Evolutionary conservation across 1,140 invertebrate genomes (phyloP).

Genomic region (Pseudomyrmex concolor): DNA sequence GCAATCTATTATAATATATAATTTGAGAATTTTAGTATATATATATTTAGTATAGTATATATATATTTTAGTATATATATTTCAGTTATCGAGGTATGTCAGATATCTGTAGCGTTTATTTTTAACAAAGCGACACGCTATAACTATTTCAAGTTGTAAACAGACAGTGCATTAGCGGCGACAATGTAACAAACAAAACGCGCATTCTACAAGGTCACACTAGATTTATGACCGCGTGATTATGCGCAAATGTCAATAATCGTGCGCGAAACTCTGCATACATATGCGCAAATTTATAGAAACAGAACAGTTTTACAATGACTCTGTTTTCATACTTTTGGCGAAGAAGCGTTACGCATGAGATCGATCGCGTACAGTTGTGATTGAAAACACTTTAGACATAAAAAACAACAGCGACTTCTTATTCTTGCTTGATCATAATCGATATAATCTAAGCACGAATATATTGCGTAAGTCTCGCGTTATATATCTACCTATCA

Average conservation of each 20-base stretch:
- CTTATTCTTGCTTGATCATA: slow-evolving; percentile 9
- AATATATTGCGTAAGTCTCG: slow-evolving; percentile 25
- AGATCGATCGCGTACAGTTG: slow-evolving; percentile 39
- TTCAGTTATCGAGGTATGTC: background rate
- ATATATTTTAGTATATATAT: too few relatives aligned
- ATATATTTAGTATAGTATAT: too few relatives aligned
- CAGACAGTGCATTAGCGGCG: slow-evolving; percentile 7
- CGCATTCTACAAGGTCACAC: slow-evolving; percentile 36
- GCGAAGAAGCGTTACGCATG: slow-evolving; percentile 1
- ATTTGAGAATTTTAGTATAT: too few relatives aligned
- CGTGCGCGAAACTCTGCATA: background rate
- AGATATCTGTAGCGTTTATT: background rate
- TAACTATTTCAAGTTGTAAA: background rate
- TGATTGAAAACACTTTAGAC: background rate
- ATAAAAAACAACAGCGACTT: slow-evolving; percentile 21
- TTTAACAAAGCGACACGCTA: background rate
- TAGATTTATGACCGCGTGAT: slow-evolving; percentile 42
- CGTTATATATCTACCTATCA: background rate
- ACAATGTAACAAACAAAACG: background rate
- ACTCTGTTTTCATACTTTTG: background rate
- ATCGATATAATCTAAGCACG: background rate
- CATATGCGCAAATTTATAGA: slow-evolving; percentile 18
- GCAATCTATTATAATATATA: too few relatives aligned
- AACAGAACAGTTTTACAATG: slow-evolving; percentile 49
- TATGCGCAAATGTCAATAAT: slow-evolving; percentile 55